Base-by-base conservation (phyloP, 2,888 invertebrate species). In the Bellardia pandia region DNA sequence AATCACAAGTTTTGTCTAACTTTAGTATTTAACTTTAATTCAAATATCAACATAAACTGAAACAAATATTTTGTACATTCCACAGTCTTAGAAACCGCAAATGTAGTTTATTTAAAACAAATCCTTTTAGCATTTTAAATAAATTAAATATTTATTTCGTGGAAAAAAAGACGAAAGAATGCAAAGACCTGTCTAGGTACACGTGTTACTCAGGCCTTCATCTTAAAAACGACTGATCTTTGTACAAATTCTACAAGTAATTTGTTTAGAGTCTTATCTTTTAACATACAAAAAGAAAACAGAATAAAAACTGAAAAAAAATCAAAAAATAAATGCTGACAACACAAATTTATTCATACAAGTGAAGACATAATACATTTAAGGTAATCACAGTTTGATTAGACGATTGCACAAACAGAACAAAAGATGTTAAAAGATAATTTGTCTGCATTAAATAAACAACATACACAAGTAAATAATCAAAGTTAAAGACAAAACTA, bases 261-360 rank as follows among this genome's bases (percentile, higher is more conserved):
- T 33, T 69, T 69, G 23, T 45, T 62, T 33, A n/a, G 48, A 51
- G 13, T 75, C 72, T 74, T 84, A 78, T 83, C 83, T 75, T 66
- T 45, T 2, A 6, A 66, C 40, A n/a, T 30, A 62, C 6, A 48
- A 2, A 9, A 11, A 66, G 8, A 40, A 48, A 14, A 58, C 33
- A 79, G 13, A 45, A 71, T 37, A 64, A 45, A 81, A 48, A 64
- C 30, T 53, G 42, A 30, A 72, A 13, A 71, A 60, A 58, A 53
- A 64, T 13, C 30, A 11, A 62, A 42, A 58, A 42, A 60, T 40
- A 77, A 71, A 30, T 56, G 76, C 69, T 71, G 76, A 56, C 82
- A 71, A 71, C 16, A 51, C 33, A 66, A 74, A 74, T 45, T 33
- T 74, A 42, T 68, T 84, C 48, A 30, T 51, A 33, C 16, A 78